These are phyloP conservation scores for Gryllus bimaculatus DNA, from an alignment of 1,140 invertebrate genomes.

Conservation along the genomic window DNA sequence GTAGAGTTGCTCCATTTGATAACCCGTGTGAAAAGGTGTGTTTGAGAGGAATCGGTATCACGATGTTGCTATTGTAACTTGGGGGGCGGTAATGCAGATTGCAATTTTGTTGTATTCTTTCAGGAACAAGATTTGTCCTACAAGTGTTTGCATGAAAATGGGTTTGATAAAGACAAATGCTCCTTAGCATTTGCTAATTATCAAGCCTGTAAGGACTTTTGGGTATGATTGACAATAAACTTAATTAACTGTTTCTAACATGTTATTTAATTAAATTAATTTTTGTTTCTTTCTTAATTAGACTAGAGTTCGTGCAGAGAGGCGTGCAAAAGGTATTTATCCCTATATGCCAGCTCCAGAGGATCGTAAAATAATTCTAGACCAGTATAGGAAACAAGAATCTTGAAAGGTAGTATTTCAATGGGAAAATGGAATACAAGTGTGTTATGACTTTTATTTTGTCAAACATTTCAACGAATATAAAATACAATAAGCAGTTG, in stretches of 20 bases:
- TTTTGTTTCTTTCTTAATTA: slow-evolving; percentile 21
- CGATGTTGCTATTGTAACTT: not conserved
- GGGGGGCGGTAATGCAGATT: not conserved
- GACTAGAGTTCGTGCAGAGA: slow-evolving; percentile 18
- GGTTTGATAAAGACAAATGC: slow-evolving; percentile 22
- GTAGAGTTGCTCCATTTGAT: not conserved
- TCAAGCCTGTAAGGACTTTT: slow-evolving; percentile 26
- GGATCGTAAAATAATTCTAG: slow-evolving; percentile 29
- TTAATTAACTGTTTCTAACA: not conserved
- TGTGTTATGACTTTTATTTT: not conserved
- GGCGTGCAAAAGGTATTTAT: slow-evolving; percentile 22
- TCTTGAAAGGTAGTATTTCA: not conserved
- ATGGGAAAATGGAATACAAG: not conserved
- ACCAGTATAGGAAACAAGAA: slow-evolving; percentile 19
- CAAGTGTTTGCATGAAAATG: slow-evolving; percentile 22
- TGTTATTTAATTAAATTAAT: not conserved
- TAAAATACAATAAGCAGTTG: too few relatives aligned
- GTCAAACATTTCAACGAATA: not conserved
- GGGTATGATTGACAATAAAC: slow-evolving; percentile 20
- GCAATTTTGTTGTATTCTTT: slow-evolving; percentile 11
- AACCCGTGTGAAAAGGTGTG: not conserved
- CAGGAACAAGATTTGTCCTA: slow-evolving; percentile 20
- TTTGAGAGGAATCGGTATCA: not conserved
- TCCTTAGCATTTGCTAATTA: slow-evolving; percentile 23
- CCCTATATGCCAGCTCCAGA: slow-evolving; percentile 28